Evolutionary conservation across 2,797 vertebrate genomes (phyloP).

Genomic region (Eutrigla gurnardus): DNA sequence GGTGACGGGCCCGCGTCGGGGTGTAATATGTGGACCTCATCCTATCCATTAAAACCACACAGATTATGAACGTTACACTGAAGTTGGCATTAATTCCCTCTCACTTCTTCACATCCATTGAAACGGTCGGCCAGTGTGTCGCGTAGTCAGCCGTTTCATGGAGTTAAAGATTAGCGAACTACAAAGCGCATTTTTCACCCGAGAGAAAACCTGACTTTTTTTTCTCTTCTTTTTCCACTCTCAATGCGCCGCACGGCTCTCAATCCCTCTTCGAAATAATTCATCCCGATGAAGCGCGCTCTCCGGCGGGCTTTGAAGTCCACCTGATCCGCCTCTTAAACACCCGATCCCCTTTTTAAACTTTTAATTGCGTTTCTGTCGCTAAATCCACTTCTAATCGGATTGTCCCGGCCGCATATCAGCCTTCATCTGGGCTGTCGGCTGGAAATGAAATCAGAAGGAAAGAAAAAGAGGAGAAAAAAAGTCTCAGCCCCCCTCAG

Average conservation of each 20-base stretch:
- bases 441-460: slow-evolving; percentile 65
- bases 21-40: too few relatives aligned
- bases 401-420: slow-evolving; percentile 74
- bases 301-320: slow-evolving; percentile 73
- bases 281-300: slow-evolving; percentile 71
- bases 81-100: background rate
- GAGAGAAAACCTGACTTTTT: slow-evolving; percentile 43
- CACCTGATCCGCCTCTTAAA: slow-evolving; percentile 76
- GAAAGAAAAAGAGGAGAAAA: background rate
- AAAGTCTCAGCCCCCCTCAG: background rate
- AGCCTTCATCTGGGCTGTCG: slow-evolving; percentile 70
- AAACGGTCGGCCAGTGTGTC: background rate
- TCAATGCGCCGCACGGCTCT: slow-evolving; percentile 67
- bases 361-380: slow-evolving; percentile 82
- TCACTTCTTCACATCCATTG: slow-evolving; percentile 17
- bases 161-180: slow-evolving; percentile 38
- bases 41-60: background rate
- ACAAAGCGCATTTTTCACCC: slow-evolving; percentile 50
- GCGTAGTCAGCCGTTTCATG: slow-evolving; percentile 51
- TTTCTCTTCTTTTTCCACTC: slow-evolving; percentile 37
- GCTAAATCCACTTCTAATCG: slow-evolving; percentile 76
- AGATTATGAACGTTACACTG: too few relatives aligned
- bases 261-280: slow-evolving; percentile 69
- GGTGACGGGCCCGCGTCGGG: background rate
- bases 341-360: slow-evolving; percentile 69